These are phyloP conservation scores for Phrynocephalus versicolor DNA, from an alignment of 2,113 vertebrate species.

Conservation along the genomic window DNA sequence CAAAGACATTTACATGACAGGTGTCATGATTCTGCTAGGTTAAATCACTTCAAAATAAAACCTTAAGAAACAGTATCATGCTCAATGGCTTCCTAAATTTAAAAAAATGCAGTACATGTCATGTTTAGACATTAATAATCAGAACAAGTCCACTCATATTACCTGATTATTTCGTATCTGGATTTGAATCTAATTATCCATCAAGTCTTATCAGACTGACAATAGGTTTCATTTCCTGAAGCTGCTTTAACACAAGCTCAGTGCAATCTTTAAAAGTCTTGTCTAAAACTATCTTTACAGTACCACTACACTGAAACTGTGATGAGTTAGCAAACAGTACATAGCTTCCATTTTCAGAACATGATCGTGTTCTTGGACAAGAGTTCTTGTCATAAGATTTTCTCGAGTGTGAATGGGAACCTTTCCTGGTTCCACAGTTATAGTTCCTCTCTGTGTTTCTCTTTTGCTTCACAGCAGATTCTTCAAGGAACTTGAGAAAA, in stretches of 20 bases:
- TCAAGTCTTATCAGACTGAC: constrained; percentile 83
- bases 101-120: constrained; percentile 65
- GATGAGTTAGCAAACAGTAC: constrained; percentile 87
- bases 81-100: constrained; percentile 81
- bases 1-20: constrained; percentile 79
- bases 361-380: constrained; percentile 44
- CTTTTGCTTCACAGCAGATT: constrained; percentile 83
- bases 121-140: constrained; percentile 74
- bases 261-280: constrained; percentile 79
- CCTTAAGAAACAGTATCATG: constrained; percentile 91
- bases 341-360: constrained; percentile 78
- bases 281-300: constrained; percentile 88
- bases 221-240: constrained; percentile 92
- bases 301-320: constrained; percentile 80
- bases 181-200: constrained; percentile 67
- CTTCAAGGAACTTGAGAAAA: constrained; percentile 93
- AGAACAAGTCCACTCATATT: constrained; percentile 78
- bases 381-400: constrained; percentile 69
- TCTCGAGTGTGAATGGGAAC: constrained; percentile 67
- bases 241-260: constrained; percentile 85
- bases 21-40: constrained; percentile 86
- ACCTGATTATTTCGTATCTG: constrained; percentile 70
- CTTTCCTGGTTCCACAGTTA: constrained; percentile 68
- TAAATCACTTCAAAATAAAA: constrained; percentile 84
- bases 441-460: constrained; percentile 75